A percentile compares a stretch with the other conserved stretches of the same genome.
These are phyloP conservation scores for Arctopsyche grandis DNA, from an alignment of 1,140 invertebrate species.

Conservation along the genomic window DNA sequence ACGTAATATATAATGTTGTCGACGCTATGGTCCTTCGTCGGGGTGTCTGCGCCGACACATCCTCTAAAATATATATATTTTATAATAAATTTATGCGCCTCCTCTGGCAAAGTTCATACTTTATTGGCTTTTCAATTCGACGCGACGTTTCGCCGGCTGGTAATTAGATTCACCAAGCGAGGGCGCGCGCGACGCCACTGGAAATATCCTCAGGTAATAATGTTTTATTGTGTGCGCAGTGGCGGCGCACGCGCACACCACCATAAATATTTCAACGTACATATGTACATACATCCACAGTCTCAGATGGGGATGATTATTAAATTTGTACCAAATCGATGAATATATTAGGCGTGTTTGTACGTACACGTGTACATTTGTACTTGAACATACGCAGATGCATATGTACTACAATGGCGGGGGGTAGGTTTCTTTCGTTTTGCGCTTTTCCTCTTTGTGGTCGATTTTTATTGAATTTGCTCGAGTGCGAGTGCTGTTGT, in stretches of 20 bases:
- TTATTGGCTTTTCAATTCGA: conserved; percentile 39
- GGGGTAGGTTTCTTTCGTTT: too few species aligned
- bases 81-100: neutral
- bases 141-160: conserved; percentile 16
- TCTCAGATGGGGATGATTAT: neutral
- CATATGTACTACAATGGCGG: too few species aligned
- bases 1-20: too few species aligned
- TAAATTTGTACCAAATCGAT: neutral
- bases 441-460: too few species aligned
- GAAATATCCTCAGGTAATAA: neutral
- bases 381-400: too few species aligned
- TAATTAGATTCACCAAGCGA: conserved; percentile 26
- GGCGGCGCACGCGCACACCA: neutral
- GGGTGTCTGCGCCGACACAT: too few species aligned
- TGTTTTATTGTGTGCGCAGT: neutral
- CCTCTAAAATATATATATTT: neutral
- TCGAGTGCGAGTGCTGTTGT: too few species aligned
- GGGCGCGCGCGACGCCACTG: neutral
- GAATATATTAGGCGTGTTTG: neutral
- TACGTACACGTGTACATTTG: too few species aligned
- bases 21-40: too few species aligned
- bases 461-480: too few species aligned
- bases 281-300: neutral
- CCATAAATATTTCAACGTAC: too few species aligned
- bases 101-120: conserved; percentile 29